These are phyloP conservation scores for Paragorgia papillata DNA, from an alignment of 92 coral and sea anemone species.

Conservation along the genomic window DNA sequence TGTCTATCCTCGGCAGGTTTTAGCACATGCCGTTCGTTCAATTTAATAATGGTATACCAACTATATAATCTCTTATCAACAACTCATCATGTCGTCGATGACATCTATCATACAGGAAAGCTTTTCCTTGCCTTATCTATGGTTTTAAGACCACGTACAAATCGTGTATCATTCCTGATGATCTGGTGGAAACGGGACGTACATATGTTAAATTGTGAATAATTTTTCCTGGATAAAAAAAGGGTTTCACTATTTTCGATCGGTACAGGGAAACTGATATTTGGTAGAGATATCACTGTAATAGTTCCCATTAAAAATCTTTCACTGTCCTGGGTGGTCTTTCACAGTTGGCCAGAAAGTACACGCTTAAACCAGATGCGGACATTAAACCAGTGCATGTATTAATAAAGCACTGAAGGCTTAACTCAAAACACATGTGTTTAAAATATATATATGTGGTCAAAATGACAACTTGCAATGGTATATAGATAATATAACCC, in stretches of 20 bases:
- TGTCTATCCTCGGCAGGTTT: too few species aligned
- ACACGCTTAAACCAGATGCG: neutral
- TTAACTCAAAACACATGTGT: neutral
- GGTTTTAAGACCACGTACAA: too few species aligned
- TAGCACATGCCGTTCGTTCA: too few species aligned
- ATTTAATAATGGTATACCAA: too few species aligned
- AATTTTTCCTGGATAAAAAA: too few species aligned
- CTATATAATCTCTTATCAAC: slow-evolving; percentile 27
- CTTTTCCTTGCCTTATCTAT: too few species aligned
- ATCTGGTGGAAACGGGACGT: too few species aligned
- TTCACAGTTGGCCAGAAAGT: neutral
- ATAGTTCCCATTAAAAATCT: neutral
- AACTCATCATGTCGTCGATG: slow-evolving; percentile 12
- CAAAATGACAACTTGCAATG: neutral
- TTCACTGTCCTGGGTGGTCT: neutral
- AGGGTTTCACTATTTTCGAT: too few species aligned
- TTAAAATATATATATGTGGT: neutral
- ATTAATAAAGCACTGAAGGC: neutral
- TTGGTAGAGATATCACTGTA: neutral
- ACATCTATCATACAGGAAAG: too few species aligned
- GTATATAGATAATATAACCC: neutral
- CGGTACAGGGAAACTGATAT: too few species aligned
- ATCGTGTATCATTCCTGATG: too few species aligned
- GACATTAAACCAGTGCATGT: neutral
- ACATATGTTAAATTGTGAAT: too few species aligned